Evolutionary conservation across 2,113 vertebrate species (phyloP), one percentile per base, ranked within the genome.

Genomic region (Orientallactaga bullata): DNA sequence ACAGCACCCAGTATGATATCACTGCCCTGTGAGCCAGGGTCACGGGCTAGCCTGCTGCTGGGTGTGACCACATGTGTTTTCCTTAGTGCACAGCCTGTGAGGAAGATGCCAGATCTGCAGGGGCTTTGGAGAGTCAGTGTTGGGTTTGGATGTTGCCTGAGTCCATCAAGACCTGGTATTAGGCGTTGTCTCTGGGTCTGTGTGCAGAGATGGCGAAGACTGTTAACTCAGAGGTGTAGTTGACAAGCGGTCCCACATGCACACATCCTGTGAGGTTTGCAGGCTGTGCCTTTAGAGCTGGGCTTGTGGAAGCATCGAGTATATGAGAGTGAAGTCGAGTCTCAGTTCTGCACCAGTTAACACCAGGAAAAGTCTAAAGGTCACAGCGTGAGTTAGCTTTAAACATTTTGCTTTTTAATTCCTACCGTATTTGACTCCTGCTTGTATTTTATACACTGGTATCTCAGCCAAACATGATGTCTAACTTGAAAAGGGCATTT

Each of bases 51-150:
- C 47, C 73, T 35, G 58, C 23, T 13, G 28, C 24, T 39, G 71
- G 23, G 12, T 1, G 1, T 9, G 10, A 17, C n/a, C 65, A 1
- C 7, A 0, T 20, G 8, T 23, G 12, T 37, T 9, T 37, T 42
- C 47, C 42, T 13, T 24, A 26, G 18, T 7, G 1, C 1, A 39
- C 3, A n/a, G 7, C 83, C 63, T 55, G 30, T 23, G 4, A 58
- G 21, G 39, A 1, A 2, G 1, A 1, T 18, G 7, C 16, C 35
- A 72, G 78, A 30, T 32, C 65, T 68, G 6, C 28, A 68, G 28
- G 61, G 24, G 24, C 63, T 55, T 55, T 65, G 63, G 63, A 26
- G 63, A 65, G 24, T 65, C 63, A 7, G 63, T 65, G 63, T 65
- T 26, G 23, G 63, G 10, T 65, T 65, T 65, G 63, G 63, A 26